Evolutionary conservation across 2,113 vertebrate species (phyloP).

Genomic region (Mormyrus iriodes): DNA sequence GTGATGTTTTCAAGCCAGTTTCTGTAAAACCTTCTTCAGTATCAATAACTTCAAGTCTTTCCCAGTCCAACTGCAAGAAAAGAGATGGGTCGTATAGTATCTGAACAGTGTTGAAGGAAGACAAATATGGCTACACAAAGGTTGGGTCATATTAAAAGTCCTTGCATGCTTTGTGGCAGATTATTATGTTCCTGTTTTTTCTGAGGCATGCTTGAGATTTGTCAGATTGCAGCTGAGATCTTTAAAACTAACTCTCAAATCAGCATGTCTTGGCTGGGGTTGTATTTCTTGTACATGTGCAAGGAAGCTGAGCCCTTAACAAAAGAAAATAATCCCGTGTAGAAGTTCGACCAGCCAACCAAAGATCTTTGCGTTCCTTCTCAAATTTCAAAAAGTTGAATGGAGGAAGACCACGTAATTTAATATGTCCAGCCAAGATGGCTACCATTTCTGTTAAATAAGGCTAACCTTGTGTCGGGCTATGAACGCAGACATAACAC

Average conservation of each 20-base stretch:
- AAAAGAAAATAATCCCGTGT: constrained; percentile 26
- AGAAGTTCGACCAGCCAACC: constrained; percentile 11
- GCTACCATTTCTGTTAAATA: constrained; percentile 53
- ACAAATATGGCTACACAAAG: constrained; percentile 22
- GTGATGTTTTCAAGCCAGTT: constrained; percentile 9
- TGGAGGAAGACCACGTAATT: constrained; percentile 42
- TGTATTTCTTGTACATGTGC: constrained; percentile 24
- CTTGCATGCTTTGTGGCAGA: constrained; percentile 12
- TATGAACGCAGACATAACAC: not conserved
- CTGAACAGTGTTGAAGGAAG: constrained; percentile 24
- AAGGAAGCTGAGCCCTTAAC: constrained; percentile 34
- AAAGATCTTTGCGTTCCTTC: constrained; percentile 16
- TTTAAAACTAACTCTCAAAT: constrained; percentile 26
- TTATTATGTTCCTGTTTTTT: constrained; percentile 25
- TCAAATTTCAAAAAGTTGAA: constrained; percentile 30
- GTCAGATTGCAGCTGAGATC: constrained; percentile 35
- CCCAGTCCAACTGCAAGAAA: not conserved
- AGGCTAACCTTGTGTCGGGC: constrained; percentile 39
- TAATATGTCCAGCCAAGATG: constrained; percentile 39
- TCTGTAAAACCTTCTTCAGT: constrained; percentile 15
- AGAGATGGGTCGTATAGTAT: constrained; percentile 22
- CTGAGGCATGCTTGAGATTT: constrained; percentile 28
- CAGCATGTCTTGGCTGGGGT: constrained; percentile 18
- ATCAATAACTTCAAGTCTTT: constrained; percentile 15
- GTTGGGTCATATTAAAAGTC: constrained; percentile 28